phyloP scores from a whole-genome alignment of 2,113 vertebrate species.

The Notarius lentiginosus region DNA sequence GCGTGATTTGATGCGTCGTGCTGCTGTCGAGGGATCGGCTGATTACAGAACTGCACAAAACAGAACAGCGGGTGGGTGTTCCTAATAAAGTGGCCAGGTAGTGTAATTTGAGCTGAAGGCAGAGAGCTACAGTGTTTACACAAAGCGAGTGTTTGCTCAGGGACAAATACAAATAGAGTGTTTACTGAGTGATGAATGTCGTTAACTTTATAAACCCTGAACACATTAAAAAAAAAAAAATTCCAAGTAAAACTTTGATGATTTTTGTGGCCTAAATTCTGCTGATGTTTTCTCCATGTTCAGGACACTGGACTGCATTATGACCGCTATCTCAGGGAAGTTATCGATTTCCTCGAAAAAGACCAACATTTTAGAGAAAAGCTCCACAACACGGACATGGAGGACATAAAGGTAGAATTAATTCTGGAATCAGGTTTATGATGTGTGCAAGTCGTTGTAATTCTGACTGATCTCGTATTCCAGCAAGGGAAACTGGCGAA shows the following conservation, averaged over 20 bases:
- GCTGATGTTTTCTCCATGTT: slow-evolving; percentile 29
- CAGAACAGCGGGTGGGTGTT: too few relatives aligned
- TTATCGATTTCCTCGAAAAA: slow-evolving; percentile 97
- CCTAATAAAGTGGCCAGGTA: too few relatives aligned
- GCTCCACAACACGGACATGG: slow-evolving; percentile 95
- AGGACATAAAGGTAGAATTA: slow-evolving; percentile 93
- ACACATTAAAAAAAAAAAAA: neutral
- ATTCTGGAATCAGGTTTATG: neutral
- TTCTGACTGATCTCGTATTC: slow-evolving; percentile 8
- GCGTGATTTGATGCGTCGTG: too few relatives aligned
- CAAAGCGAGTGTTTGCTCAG: neutral
- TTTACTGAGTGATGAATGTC: neutral
- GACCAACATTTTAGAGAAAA: slow-evolving; percentile 97
- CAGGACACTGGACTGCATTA: slow-evolving; percentile 98
- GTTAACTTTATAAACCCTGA: neutral
- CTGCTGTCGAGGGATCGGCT: too few relatives aligned
- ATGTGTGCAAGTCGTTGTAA: neutral
- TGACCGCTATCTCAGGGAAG: slow-evolving; percentile 96
- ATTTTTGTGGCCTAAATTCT: neutral
- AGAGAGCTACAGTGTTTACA: neutral
- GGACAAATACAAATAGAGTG: neutral
- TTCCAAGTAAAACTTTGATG: neutral
- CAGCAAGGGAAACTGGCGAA: slow-evolving; percentile 92
- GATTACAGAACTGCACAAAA: too few relatives aligned
- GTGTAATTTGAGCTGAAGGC: neutral